phyloP scores from a whole-genome alignment of 1,140 invertebrate species.

The Euwallacea fornicatus region DNA sequence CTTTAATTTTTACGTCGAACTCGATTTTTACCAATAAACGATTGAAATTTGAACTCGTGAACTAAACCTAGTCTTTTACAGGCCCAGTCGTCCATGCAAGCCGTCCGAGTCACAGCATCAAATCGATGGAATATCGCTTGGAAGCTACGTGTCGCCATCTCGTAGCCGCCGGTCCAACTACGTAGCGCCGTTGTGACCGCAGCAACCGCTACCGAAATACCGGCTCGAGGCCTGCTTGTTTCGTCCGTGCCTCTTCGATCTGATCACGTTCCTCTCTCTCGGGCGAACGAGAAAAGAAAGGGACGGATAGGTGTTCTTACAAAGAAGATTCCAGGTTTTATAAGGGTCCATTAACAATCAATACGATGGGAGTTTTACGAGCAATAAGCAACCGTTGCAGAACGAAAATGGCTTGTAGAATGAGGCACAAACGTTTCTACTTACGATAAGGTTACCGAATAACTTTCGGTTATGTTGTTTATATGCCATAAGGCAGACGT shows the following conservation, averaged over 20 bases:
- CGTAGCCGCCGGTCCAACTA: too few species aligned
- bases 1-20: too few species aligned
- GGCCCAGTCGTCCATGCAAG: too few species aligned
- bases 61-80: too few species aligned
- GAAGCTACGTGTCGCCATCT: too few species aligned
- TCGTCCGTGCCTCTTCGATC: not conserved
- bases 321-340: conserved; percentile 24
- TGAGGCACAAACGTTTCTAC: conserved; percentile 52
- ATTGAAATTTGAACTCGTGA: too few species aligned
- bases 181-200: too few species aligned
- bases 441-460: conserved; percentile 49
- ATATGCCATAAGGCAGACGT: conserved; percentile 41
- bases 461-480: conserved; percentile 49
- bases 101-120: too few species aligned
- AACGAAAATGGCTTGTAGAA: conserved; percentile 50
- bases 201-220: too few species aligned
- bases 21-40: too few species aligned
- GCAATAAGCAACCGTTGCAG: conserved; percentile 53
- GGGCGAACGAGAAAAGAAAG: not conserved
- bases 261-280: not conserved
- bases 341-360: conserved; percentile 51
- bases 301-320: conserved; percentile 7
- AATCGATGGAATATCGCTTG: too few species aligned
- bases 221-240: too few species aligned
- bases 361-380: conserved; percentile 55